These are phyloP conservation scores for Conistra vaccinii DNA, from an alignment of 2,888 invertebrate genomes.

Conservation along the genomic window DNA sequence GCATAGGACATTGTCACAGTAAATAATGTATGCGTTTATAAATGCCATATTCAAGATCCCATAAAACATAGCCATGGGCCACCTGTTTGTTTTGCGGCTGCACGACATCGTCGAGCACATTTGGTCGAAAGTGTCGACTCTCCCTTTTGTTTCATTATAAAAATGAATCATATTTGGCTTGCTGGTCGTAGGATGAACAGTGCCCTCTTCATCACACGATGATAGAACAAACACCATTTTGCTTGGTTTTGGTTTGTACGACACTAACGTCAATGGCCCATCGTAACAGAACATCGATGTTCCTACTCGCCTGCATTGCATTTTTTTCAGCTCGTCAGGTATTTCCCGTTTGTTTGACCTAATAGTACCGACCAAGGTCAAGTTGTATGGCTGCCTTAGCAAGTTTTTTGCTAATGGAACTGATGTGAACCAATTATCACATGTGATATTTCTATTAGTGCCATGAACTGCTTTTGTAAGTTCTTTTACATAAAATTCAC, in stretches of 20 bases:
- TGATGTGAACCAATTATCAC: background rate
- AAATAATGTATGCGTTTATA: constrained; percentile 24
- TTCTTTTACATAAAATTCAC: constrained; percentile 34
- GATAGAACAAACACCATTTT: constrained; percentile 2
- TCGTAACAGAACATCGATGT: constrained; percentile 1
- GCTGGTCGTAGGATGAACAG: background rate
- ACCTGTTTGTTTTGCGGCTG: constrained; percentile 60
- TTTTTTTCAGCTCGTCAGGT: constrained; percentile 63
- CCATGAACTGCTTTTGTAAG: constrained; percentile 13
- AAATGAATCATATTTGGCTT: constrained; percentile 59
- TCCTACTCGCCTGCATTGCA: background rate
- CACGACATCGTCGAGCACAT: constrained; percentile 62
- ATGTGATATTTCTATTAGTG: background rate
- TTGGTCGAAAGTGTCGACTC: constrained; percentile 63
- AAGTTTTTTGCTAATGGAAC: background rate
- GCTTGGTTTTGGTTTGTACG: constrained; percentile 4
- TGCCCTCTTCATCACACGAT: background rate
- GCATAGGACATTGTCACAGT: background rate
- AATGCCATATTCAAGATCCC: constrained; percentile 62
- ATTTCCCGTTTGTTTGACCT: constrained; percentile 68
- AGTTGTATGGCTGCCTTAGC: constrained; percentile 27
- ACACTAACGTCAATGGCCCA: background rate
- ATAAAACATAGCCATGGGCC: constrained; percentile 61
- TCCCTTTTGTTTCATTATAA: constrained; percentile 66
- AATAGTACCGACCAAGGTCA: constrained; percentile 30